Percentiles rank a stretch among this genome's conserved stretches.
These are phyloP conservation scores for Autographa gamma DNA, from an alignment of 2,888 invertebrate genomes.

Conservation along the genomic window DNA sequence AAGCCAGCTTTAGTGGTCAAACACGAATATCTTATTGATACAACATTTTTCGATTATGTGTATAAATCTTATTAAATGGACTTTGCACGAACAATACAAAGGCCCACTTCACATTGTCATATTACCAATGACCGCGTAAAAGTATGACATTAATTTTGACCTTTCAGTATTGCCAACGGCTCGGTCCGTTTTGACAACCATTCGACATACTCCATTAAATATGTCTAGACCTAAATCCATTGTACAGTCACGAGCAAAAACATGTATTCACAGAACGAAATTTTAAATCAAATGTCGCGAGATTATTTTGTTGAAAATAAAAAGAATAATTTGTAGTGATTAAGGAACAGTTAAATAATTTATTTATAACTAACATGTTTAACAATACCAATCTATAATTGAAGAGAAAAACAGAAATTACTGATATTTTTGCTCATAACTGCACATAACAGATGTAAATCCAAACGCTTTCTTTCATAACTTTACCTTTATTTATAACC, in stretches of 20 bases:
- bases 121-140: constrained; percentile 10
- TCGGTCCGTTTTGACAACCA: constrained; percentile 19
- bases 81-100: background rate
- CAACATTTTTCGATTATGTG: background rate
- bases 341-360: no score
- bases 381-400: no score
- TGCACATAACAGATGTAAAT: constrained; percentile 45
- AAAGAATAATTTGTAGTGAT: no score
- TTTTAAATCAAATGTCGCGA: no score
- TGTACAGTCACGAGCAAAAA: constrained; percentile 19
- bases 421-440: no score
- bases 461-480: constrained; percentile 51
- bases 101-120: background rate
- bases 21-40: background rate
- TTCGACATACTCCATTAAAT: constrained; percentile 41
- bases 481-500: constrained; percentile 52
- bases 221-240: constrained; percentile 42
- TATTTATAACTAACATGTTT: no score
- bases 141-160: constrained; percentile 16
- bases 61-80: background rate
- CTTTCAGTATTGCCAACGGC: constrained; percentile 18
- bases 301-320: no score
- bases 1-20: no score
- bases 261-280: no score
- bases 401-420: no score